These are phyloP conservation scores for Vultur gryphus DNA, from an alignment of 2,797 vertebrate genomes.

Conservation along the genomic window DNA sequence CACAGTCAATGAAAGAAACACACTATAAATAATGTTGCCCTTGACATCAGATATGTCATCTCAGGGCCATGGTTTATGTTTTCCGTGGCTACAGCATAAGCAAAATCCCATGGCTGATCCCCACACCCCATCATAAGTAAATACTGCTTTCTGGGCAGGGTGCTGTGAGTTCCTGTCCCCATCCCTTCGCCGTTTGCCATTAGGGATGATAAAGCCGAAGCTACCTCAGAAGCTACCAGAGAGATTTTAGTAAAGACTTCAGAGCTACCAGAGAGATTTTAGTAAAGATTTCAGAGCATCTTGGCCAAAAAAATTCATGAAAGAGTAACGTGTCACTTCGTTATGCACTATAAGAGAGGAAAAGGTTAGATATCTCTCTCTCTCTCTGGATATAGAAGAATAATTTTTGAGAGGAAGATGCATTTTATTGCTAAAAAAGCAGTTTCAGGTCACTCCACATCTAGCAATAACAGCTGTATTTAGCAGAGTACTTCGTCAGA, in stretches of 20 bases:
- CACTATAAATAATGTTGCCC: not conserved
- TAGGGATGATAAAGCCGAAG: not conserved
- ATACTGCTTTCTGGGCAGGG: not conserved
- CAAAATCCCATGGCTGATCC: not conserved
- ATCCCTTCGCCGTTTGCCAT: not conserved
- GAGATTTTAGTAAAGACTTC: not conserved
- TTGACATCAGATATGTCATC: not conserved
- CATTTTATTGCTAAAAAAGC: not conserved
- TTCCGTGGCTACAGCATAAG: not conserved
- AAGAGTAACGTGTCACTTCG: not conserved
- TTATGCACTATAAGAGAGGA: not conserved
- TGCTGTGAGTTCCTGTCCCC: not conserved
- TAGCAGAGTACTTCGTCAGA: constrained; percentile 13
- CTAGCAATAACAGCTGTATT: constrained; percentile 19
- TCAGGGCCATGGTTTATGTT: not conserved
- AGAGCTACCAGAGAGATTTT: not conserved
- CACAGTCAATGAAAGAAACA: not conserved
- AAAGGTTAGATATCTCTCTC: not conserved
- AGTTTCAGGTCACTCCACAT: not conserved
- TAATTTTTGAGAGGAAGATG: not conserved
- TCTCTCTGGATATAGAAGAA: not conserved
- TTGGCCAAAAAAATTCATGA: too few relatives aligned
- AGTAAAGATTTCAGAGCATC: not conserved
- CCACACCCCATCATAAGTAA: not conserved
- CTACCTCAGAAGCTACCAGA: not conserved